Evolutionary conservation across 2,888 invertebrate genomes (phyloP).

Genomic region (Aphidoletes aphidimyza): DNA sequence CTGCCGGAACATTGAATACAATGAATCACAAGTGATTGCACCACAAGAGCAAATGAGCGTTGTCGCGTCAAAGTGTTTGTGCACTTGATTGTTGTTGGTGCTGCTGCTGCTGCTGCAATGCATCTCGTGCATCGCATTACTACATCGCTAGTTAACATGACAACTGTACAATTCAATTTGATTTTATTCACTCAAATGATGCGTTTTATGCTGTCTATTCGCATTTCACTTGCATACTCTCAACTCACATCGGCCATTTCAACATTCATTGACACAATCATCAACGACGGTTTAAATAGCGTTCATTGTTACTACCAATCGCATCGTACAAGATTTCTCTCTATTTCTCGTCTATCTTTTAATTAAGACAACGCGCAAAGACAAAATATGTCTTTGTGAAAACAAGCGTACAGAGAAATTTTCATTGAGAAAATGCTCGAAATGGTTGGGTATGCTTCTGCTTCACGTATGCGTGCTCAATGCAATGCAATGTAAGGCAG

Average conservation of each 20-base stretch:
- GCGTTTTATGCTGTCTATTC: neutral
- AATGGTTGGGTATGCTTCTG: neutral
- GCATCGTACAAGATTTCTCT: too few relatives aligned
- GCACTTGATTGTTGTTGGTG: neutral
- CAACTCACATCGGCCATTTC: neutral
- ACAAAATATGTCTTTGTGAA: neutral
- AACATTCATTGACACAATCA: constrained; percentile 16
- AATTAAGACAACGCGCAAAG: constrained; percentile 36
- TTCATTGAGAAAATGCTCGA: constrained; percentile 9
- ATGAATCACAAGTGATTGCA: constrained; percentile 30
- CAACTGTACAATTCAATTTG: constrained; percentile 43
- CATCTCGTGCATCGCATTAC: neutral
- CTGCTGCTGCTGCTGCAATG: neutral
- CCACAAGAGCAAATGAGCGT: constrained; percentile 4
- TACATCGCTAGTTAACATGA: neutral
- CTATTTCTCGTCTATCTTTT: neutral
- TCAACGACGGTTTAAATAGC: neutral
- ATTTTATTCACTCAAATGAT: constrained; percentile 40
- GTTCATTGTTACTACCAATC: constrained; percentile 33
- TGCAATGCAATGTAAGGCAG: neutral
- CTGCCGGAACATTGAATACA: constrained; percentile 27
- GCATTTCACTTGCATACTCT: neutral
- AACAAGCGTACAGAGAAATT: neutral
- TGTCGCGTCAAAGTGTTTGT: neutral
- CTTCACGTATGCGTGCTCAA: neutral